phyloP scores from a whole-genome alignment of 2,888 invertebrate species.

The Eupithecia inturbata region DNA sequence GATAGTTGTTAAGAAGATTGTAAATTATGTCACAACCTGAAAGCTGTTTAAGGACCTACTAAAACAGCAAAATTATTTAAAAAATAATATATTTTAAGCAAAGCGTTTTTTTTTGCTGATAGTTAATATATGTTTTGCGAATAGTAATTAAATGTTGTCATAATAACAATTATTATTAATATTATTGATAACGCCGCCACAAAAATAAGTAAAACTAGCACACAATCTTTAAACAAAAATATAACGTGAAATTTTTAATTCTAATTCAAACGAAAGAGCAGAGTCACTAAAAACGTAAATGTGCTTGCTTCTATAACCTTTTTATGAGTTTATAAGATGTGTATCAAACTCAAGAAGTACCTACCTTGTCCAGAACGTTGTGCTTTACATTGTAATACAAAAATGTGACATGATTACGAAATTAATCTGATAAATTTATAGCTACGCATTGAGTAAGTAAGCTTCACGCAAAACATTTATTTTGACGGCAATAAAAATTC shows the following conservation, averaged over 20 bases:
- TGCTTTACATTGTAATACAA: conserved; percentile 60
- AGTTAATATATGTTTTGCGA: no score
- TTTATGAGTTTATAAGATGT: conserved; percentile 49
- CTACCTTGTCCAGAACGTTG: conserved; percentile 50
- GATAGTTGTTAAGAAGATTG: not conserved
- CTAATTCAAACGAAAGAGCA: conserved; percentile 28
- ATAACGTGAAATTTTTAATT: conserved; percentile 21
- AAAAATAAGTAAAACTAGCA: no score
- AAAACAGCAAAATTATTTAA: not conserved
- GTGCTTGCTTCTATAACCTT: conserved; percentile 26
- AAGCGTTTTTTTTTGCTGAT: not conserved
- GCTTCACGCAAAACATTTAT: conserved; percentile 51
- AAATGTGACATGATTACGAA: conserved; percentile 54
- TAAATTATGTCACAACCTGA: not conserved
- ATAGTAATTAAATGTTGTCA: no score
- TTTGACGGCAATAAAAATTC: conserved; percentile 43
- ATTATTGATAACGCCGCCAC: no score
- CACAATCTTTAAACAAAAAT: not conserved
- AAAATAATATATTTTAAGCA: not conserved
- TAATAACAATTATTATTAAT: no score
- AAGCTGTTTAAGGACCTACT: not conserved
- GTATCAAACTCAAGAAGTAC: conserved; percentile 45
- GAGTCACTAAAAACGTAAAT: conserved; percentile 21
- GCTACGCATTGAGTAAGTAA: conserved; percentile 50
- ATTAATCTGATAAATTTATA: conserved; percentile 56